Conservation (phyloP, 2,113 vertebrate species). For the Oenanthe oenanthe region DNA sequence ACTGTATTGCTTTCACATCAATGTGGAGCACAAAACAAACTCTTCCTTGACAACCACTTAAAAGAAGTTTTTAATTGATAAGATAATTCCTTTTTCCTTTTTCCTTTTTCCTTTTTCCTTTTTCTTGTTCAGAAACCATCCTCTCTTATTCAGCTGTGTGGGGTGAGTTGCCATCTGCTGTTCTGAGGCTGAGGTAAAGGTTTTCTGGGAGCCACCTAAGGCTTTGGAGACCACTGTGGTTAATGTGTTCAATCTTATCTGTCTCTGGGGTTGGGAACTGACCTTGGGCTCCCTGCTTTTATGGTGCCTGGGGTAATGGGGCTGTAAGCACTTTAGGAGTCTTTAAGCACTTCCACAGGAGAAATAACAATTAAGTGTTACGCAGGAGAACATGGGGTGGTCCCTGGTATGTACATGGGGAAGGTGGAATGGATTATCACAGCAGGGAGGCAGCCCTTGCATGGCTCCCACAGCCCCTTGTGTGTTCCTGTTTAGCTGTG, state of each 20-base stretch:
- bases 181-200: background rate
- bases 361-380: background rate
- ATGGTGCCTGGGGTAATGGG: background rate
- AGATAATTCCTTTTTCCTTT: background rate
- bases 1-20: background rate
- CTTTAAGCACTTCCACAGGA: background rate
- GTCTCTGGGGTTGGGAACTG: background rate
- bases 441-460: background rate
- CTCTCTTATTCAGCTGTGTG: background rate
- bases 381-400: background rate
- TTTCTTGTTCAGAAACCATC: background rate
- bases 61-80: background rate
- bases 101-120: background rate
- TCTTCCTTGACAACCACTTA: background rate
- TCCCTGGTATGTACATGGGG: rapidly evolving
- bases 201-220: background rate
- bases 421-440: background rate
- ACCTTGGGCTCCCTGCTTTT: background rate
- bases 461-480: background rate
- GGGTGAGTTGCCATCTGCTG: background rate
- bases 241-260: background rate
- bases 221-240: background rate
- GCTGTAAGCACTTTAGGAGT: background rate
- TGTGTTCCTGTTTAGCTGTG: background rate
- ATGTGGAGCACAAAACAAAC: background rate